Evolutionary conservation across 2,888 invertebrate genomes (phyloP).

Genomic region (Eledona agricola): DNA sequence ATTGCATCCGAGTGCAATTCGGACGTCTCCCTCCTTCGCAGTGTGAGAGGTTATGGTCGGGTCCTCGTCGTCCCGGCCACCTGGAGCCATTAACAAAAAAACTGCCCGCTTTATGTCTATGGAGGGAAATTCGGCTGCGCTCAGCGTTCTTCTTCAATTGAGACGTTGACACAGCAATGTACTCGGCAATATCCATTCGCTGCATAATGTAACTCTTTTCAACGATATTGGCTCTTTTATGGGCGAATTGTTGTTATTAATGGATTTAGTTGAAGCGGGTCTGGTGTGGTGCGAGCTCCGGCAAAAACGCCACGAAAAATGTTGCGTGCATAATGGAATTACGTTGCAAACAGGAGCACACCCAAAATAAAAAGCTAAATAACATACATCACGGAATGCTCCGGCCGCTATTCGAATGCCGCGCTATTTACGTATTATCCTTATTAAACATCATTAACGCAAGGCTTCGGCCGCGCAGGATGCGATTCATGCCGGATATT

Average conservation of each 20-base stretch:
- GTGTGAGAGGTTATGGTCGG: constrained; percentile 15
- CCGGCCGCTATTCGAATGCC: constrained; percentile 6
- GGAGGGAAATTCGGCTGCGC: constrained; percentile 55
- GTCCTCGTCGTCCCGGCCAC: constrained; percentile 40
- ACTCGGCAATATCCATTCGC: constrained; percentile 59
- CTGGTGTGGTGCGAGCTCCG: constrained; percentile 9
- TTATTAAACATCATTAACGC: constrained; percentile 30
- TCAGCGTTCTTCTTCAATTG: constrained; percentile 51
- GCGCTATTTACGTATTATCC: constrained; percentile 27
- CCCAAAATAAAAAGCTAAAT: constrained; percentile 37
- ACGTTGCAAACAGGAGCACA: constrained; percentile 34
- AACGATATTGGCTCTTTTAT: constrained; percentile 26
- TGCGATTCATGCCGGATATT: constrained; percentile 18
- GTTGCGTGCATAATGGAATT: constrained; percentile 36
- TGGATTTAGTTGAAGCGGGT: constrained; percentile 19
- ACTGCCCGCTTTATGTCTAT: constrained; percentile 38
- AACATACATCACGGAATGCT: constrained; percentile 31
- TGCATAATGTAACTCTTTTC: constrained; percentile 56
- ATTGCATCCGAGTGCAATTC: constrained; percentile 55
- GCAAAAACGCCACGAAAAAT: constrained; percentile 14
- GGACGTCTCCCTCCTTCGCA: constrained; percentile 38
- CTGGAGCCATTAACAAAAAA: constrained; percentile 46
- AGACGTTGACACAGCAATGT: constrained; percentile 60
- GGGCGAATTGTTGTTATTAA: constrained; percentile 31
- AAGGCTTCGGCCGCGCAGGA: constrained; percentile 4